These are phyloP conservation scores for Cephus pygmeus DNA, from an alignment of 2,888 invertebrate species.

Conservation along the genomic window DNA sequence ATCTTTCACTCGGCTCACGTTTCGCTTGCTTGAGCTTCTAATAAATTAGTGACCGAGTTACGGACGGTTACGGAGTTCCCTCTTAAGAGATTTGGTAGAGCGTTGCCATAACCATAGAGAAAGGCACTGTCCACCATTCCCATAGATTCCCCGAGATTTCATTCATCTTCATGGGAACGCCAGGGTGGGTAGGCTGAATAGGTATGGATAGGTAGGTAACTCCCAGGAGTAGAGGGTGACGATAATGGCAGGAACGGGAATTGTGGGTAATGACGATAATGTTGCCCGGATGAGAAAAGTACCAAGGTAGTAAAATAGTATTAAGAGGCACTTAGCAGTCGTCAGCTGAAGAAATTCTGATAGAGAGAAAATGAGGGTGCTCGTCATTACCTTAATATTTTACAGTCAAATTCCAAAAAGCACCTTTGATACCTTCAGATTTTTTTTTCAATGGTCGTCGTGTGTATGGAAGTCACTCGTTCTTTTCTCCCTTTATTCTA, in stretches of 20 bases:
- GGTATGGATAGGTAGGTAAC: background rate
- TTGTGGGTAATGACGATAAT: background rate
- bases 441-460: background rate
- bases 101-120: background rate
- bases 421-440: background rate
- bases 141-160: background rate
- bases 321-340: background rate
- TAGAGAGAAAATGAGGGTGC: background rate
- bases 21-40: background rate
- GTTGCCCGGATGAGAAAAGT: background rate
- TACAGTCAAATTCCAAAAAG: background rate
- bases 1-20: background rate
- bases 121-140: background rate
- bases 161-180: background rate
- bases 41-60: background rate
- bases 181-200: background rate
- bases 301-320: background rate
- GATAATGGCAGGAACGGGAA: background rate
- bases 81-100: background rate
- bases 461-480: background rate
- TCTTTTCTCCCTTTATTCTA: background rate
- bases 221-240: background rate
- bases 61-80: background rate
- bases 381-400: background rate
- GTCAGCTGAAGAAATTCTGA: background rate